Conservation (phyloP, 1,140 invertebrate genomes). For the Lethrus apterus region DNA sequence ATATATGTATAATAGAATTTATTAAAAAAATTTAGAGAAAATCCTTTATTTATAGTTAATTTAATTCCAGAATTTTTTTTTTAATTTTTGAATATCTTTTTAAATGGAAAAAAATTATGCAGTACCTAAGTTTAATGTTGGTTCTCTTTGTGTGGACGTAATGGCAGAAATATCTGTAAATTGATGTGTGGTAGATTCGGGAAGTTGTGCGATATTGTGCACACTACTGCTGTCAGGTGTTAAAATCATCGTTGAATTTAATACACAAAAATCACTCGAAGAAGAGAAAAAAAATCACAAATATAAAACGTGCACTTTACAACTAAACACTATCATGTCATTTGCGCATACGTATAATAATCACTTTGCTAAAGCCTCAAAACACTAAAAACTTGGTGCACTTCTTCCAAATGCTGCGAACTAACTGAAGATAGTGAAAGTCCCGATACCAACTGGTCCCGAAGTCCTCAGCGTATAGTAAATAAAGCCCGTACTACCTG, state of each 20-base stretch:
- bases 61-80: too few species aligned
- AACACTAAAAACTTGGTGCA: conserved; percentile 11
- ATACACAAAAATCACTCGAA: neutral
- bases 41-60: too few species aligned
- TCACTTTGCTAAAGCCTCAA: too few species aligned
- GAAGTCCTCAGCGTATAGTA: conserved; percentile 36
- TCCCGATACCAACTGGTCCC: conserved; percentile 38
- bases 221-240: conserved; percentile 36
- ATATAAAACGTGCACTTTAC: too few species aligned
- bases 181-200: conserved; percentile 28
- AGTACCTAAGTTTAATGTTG: conserved; percentile 39
- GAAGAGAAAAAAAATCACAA: conserved; percentile 8
- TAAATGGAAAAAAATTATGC: neutral
- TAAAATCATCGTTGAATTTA: conserved; percentile 33
- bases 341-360: too few species aligned
- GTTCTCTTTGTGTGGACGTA: conserved; percentile 28
- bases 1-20: too few species aligned
- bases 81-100: too few species aligned
- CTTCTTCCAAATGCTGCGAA: conserved; percentile 17
- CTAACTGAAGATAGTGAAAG: conserved; percentile 39
- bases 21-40: too few species aligned
- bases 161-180: conserved; percentile 23
- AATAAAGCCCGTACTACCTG: conserved; percentile 40
- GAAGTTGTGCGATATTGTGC: conserved; percentile 27
- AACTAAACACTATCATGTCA: too few species aligned